A percentile compares a stretch with the other conserved stretches of the same genome.
Conservation (phyloP, 2,888 invertebrate genomes). For the Listrodromus nycthemerus region DNA sequence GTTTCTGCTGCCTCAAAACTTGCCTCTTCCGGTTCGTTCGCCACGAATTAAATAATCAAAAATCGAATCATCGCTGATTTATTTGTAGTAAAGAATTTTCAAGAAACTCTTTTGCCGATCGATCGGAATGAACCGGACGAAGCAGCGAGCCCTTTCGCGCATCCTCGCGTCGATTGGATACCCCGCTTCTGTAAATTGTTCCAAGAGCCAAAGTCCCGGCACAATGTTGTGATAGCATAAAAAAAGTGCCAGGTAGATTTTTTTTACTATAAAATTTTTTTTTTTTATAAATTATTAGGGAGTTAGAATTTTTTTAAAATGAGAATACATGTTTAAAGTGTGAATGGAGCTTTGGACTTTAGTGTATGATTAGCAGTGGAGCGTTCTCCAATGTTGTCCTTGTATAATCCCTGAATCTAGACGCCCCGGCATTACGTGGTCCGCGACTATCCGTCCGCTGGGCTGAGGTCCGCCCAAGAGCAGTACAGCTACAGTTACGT, state of each 20-base stretch:
- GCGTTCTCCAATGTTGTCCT: slow-evolving; percentile 76
- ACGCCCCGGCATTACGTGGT: slow-evolving; percentile 95
- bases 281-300: neutral
- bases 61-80: neutral
- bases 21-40: slow-evolving; percentile 49
- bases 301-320: slow-evolving; percentile 19
- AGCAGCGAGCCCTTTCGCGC: slow-evolving; percentile 2
- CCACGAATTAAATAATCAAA: neutral
- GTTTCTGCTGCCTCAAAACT: slow-evolving; percentile 46
- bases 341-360: slow-evolving; percentile 28
- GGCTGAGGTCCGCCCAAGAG: slow-evolving; percentile 88
- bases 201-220: slow-evolving; percentile 20
- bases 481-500: slow-evolving; percentile 94
- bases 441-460: slow-evolving; percentile 89
- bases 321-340: slow-evolving; percentile 32
- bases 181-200: slow-evolving; percentile 45
- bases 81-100: neutral
- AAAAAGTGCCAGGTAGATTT: slow-evolving; percentile 28
- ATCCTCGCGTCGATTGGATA: slow-evolving; percentile 29
- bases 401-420: slow-evolving; percentile 85
- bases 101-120: neutral
- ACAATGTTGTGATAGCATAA: slow-evolving; percentile 44
- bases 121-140: slow-evolving; percentile 41
- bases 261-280: neutral
- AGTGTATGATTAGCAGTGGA: slow-evolving; percentile 56